A percentile compares a stretch with the other conserved stretches of the same genome.
phyloP scores from a whole-genome alignment of 2,113 vertebrate genomes.

The Urocitellus parryii region DNA sequence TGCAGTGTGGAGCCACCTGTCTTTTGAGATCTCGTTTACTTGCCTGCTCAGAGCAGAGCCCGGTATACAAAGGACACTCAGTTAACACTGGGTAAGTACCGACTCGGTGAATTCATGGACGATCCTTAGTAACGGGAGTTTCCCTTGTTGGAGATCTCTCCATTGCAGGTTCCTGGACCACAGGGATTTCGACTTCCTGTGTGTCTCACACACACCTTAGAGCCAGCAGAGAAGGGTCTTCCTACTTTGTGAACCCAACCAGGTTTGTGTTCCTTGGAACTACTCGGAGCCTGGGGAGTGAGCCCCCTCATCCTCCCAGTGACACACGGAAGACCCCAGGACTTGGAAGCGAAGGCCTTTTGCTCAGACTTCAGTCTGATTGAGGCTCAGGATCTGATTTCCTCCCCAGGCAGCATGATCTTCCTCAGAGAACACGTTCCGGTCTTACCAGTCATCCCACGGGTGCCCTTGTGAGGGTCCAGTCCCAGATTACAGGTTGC shows the following conservation, averaged over 20 bases:
- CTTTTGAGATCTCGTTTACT: not conserved
- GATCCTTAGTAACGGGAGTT: not conserved
- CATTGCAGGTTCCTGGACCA: too few species aligned
- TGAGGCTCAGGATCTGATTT: not conserved
- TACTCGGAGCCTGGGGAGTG: not conserved
- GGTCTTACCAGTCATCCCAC: not conserved
- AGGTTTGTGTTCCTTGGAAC: not conserved
- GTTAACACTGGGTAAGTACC: not conserved
- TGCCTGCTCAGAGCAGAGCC: not conserved
- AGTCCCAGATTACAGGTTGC: not conserved
- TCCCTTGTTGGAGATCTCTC: not conserved
- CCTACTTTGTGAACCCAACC: not conserved
- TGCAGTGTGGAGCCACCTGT: not conserved
- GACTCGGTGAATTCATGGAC: not conserved
- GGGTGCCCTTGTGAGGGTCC: not conserved
- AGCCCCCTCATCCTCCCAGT: not conserved
- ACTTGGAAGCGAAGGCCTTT: not conserved
- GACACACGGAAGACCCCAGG: not conserved
- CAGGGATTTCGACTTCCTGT: not conserved
- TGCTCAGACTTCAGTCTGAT: not conserved
- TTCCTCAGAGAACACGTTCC: not conserved
- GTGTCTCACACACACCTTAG: not conserved
- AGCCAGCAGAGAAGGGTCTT: not conserved
- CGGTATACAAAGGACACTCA: not conserved
- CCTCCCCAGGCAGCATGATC: not conserved